These are phyloP conservation scores for Diploscapter pachys DNA, from an alignment of 1,140 invertebrate species.

Conservation along the genomic window DNA sequence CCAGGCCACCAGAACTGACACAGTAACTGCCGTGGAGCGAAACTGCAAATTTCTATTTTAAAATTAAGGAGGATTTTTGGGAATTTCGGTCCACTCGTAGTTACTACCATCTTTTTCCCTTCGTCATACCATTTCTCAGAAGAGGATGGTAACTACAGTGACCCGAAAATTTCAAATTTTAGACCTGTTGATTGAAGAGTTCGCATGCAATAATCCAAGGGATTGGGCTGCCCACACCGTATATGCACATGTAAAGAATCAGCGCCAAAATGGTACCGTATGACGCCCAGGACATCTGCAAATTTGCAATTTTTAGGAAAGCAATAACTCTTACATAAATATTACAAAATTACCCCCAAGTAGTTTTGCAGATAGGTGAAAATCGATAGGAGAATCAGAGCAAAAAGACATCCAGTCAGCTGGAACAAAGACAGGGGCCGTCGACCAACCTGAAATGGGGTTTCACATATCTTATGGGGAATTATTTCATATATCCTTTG, in stretches of 20 bases:
- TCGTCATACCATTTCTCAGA: no score
- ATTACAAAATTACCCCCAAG: conserved; percentile 27
- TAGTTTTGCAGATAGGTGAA: conserved; percentile 53
- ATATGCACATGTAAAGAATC: conserved; percentile 52
- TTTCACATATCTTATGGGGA: not conserved
- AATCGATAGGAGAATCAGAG: conserved; percentile 42
- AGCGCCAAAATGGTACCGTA: conserved; percentile 50
- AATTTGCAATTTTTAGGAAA: not conserved
- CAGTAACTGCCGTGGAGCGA: conserved; percentile 47
- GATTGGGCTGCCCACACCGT: conserved; percentile 53
- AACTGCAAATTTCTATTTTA: conserved; percentile 34
- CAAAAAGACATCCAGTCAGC: conserved; percentile 43
- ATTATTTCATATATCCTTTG: not conserved
- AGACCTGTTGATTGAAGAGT: conserved; percentile 39
- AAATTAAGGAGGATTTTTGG: conserved; percentile 6
- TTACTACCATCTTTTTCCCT: no score
- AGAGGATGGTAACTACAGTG: no score
- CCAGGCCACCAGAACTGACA: conserved; percentile 55
- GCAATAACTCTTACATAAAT: no score
- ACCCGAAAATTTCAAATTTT: no score
- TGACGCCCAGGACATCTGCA: conserved; percentile 42
- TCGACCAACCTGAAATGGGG: conserved; percentile 39
- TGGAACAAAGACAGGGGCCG: conserved; percentile 51
- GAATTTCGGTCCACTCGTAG: not conserved
- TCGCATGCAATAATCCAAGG: conserved; percentile 57